These are phyloP conservation scores for Cyaniris semiargus DNA, from an alignment of 2,888 invertebrate species.

Conservation along the genomic window DNA sequence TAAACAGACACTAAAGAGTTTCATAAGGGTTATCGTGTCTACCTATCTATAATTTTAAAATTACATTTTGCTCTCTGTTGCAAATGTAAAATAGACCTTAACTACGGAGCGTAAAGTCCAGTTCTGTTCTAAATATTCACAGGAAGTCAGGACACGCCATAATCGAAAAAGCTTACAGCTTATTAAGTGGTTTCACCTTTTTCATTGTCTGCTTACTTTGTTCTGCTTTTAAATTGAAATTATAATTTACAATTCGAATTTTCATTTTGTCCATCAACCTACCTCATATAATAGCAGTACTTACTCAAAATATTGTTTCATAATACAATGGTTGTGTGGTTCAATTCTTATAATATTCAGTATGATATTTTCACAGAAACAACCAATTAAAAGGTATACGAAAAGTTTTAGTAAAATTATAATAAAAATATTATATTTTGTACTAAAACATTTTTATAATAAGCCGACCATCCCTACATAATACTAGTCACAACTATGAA, in stretches of 20 bases:
- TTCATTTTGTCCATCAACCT: background rate
- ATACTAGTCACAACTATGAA: too few relatives aligned
- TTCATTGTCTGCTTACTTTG: background rate
- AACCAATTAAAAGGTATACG: too few relatives aligned
- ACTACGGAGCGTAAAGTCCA: background rate
- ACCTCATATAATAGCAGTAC: background rate
- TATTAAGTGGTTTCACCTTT: conserved; percentile 6
- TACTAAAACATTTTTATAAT: too few relatives aligned
- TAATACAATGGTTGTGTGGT: too few relatives aligned
- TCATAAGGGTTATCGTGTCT: background rate
- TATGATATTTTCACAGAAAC: too few relatives aligned
- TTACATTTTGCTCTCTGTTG: background rate
- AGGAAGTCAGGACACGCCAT: background rate
- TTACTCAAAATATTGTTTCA: too few relatives aligned
- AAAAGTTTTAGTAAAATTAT: too few relatives aligned
- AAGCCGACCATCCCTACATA: too few relatives aligned
- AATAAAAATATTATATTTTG: too few relatives aligned
- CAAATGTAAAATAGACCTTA: background rate
- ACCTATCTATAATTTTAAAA: background rate
- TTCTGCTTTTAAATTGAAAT: background rate
- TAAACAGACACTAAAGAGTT: too few relatives aligned
- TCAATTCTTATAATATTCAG: too few relatives aligned
- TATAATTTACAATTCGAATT: conserved; percentile 1
- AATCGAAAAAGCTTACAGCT: conserved; percentile 1
- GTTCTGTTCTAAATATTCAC: background rate